Percentiles rank a stretch among this genome's conserved stretches.
phyloP scores from a whole-genome alignment of 2,797 vertebrate species.

The Molossus alvarezi region DNA sequence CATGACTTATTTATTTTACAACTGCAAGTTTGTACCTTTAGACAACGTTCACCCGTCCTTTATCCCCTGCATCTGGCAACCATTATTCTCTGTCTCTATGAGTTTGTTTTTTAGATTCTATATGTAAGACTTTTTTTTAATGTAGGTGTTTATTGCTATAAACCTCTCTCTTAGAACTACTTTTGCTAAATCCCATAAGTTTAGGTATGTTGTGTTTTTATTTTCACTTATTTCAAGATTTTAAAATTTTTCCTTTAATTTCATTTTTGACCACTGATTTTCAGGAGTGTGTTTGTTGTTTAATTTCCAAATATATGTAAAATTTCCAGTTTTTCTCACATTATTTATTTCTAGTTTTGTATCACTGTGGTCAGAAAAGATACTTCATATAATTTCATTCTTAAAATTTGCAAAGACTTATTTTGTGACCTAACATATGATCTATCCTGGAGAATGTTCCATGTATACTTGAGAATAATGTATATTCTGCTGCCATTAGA shows the following conservation, averaged over 20 bases:
- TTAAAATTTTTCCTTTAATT: not conserved
- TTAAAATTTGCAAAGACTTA: not conserved
- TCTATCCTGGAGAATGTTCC: not conserved
- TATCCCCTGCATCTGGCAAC: not conserved
- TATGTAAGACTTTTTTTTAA: not conserved
- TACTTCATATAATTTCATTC: not conserved
- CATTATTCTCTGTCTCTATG: not conserved
- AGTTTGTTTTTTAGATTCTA: not conserved
- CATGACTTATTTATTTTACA: not conserved
- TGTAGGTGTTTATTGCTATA: not conserved
- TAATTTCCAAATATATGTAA: not conserved
- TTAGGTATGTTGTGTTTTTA: slow-evolving; percentile 2
- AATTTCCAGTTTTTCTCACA: not conserved
- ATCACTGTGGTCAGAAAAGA: not conserved
- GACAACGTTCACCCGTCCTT: not conserved
- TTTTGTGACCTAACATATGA: not conserved
- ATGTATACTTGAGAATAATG: not conserved
- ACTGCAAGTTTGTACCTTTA: not conserved
- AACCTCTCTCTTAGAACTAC: not conserved
- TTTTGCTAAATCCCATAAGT: not conserved
- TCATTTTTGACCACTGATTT: not conserved
- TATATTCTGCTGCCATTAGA: not conserved
- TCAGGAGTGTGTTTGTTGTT: not conserved
- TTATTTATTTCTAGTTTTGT: not conserved
- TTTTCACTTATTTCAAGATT: slow-evolving; percentile 20